Base-by-base conservation (phyloP, 2,113 vertebrate species). In the Corythornis vintsioides region DNA sequence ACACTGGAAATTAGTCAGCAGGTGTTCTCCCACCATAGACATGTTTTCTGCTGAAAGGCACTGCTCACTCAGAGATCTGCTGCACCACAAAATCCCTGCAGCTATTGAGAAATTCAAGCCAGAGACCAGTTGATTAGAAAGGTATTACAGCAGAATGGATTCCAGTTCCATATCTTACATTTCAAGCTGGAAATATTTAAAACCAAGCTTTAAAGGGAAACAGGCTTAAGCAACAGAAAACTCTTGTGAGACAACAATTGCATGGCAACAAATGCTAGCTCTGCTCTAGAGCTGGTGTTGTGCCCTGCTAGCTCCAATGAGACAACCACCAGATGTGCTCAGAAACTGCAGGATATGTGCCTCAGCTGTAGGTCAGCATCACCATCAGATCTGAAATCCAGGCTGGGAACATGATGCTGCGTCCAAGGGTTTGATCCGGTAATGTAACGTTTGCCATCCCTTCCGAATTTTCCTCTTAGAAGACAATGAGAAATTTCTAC, bases 1-100 rank as follows among this genome's bases (percentile, higher is more conserved):
- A 94, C 86, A 76, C 13, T 75, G 40, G 75, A 93, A 45, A 94
- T 92, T 67, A 95, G 91, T 75, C 85, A 94, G 73, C 28, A 74
- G 72, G 72, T 74, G 35, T 83, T 91, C 92, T 71, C 43, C 21
- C n/a, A 83, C 83, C 67, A 47, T 2, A 72, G 87, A 55, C 6
- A 18, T 4, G 53, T 71, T 59, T 43, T 53, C n/a, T 85, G 73
- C 88, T 86, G 86, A 92, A 89, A 86, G 72, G 70, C 57, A 48
- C 55, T 59, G 45, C 61, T 82, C 69, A 40, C 47, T 76, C 77
- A 82, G 28, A 82, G 57, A 52, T 75, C 35, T 40, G 57, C 56
- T 12, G 8, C 65, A 66, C 79, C 20, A 38, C 76, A 88, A 64
- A 95, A 87, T 45, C 70, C 76, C 74, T 72, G 25, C 33, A 52